These are phyloP conservation scores for Zapornia atra DNA, from an alignment of 2,113 vertebrate species.

Conservation along the genomic window DNA sequence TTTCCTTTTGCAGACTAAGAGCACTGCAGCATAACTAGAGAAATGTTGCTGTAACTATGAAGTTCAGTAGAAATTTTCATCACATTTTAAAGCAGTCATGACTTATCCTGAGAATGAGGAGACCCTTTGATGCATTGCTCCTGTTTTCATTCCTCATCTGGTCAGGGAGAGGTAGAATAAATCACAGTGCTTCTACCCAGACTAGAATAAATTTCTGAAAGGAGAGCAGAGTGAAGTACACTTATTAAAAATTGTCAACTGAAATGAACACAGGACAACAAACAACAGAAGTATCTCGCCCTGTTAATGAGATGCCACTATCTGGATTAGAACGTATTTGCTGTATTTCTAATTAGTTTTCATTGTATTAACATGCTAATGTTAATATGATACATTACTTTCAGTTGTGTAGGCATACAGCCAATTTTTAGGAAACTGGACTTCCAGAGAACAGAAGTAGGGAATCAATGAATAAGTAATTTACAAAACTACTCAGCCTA, in stretches of 20 bases:
- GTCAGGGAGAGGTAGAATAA: slow-evolving; percentile 20
- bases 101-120: background rate
- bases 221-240: background rate
- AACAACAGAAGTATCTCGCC: slow-evolving; percentile 14
- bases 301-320: slow-evolving; percentile 34
- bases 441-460: slow-evolving; percentile 62
- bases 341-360: slow-evolving; percentile 66
- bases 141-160: slow-evolving; percentile 19
- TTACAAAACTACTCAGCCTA: slow-evolving; percentile 46
- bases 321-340: slow-evolving; percentile 47
- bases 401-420: slow-evolving; percentile 46
- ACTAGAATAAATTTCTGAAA: slow-evolving; percentile 41
- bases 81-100: background rate
- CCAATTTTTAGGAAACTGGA: slow-evolving; percentile 58
- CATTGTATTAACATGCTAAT: slow-evolving; percentile 53
- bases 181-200: slow-evolving; percentile 2
- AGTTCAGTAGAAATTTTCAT: background rate
- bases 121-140: slow-evolving; percentile 31
- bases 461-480: slow-evolving; percentile 71
- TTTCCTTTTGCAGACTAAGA: background rate
- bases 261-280: slow-evolving; percentile 25
- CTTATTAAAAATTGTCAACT: slow-evolving; percentile 37
- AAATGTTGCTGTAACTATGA: background rate
- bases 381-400: slow-evolving; percentile 62
- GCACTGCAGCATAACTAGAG: background rate